Percentiles rank a stretch among this genome's conserved stretches.
Conservation (phyloP, 2,113 vertebrate species). For the Channa maculata region DNA sequence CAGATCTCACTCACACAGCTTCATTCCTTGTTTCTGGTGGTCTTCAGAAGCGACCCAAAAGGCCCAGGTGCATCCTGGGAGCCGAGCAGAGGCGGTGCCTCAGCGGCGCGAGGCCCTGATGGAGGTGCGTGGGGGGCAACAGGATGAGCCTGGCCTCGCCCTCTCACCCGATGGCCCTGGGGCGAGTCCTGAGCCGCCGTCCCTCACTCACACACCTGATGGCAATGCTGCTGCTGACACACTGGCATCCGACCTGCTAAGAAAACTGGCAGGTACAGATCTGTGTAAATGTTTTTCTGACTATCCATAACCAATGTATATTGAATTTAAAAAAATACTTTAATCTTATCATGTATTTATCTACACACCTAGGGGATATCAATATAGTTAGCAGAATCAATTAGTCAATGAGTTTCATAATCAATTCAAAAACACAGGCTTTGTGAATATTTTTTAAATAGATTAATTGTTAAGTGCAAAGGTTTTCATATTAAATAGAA, state of each 20-base stretch:
- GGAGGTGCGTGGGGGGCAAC: constrained; percentile 53
- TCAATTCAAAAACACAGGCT: no score
- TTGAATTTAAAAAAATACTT: no score
- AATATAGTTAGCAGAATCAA: no score
- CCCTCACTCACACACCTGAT: constrained; percentile 67
- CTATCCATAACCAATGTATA: no score
- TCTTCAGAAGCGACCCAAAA: constrained; percentile 77
- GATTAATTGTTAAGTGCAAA: no score
- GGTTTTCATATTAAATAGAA: no score
- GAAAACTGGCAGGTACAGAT: constrained; percentile 74
- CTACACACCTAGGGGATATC: no score
- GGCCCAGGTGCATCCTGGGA: constrained; percentile 68
- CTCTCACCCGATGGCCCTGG: constrained; percentile 78
- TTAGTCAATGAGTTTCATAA: no score
- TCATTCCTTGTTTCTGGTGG: neutral
- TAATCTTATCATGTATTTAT: no score
- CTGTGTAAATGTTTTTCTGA: constrained; percentile 21
- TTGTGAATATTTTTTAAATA: no score
- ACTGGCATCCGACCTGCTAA: constrained; percentile 74
- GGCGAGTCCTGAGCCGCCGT: constrained; percentile 76
- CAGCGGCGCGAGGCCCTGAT: constrained; percentile 18
- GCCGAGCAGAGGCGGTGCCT: constrained; percentile 45
- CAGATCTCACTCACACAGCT: constrained; percentile 9
- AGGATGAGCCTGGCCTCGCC: constrained; percentile 75
- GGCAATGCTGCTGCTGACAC: constrained; percentile 47